Evolutionary conservation across 1,140 invertebrate species (phyloP), one percentile per base, ranked within the genome.

Genomic region (Euura lappo): DNA sequence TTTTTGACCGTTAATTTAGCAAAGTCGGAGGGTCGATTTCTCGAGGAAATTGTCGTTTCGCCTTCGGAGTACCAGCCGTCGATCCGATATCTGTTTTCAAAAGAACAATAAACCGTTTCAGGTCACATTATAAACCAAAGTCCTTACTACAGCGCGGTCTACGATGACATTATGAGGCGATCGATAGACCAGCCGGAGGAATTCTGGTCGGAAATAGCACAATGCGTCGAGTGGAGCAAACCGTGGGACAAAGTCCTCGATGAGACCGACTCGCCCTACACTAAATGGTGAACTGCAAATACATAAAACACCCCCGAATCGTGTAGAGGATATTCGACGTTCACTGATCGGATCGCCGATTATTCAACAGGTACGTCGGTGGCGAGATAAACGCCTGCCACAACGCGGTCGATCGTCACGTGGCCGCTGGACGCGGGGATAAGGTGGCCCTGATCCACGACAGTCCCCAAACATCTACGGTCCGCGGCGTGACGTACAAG

Each of bases 341-440:
- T 28, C 28, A 28, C 1, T 28, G 28, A 28, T 28, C 28, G 28
- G 28, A 28, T 28, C 28, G 28, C 0, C 28, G 28, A 28, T 28
- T 28, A 28, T 28, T 44, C 45, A 3, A 28, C 72, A 95, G 94
- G 94, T 97, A 94, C 89, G 91, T 93, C 1, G 96, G 95, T 2
- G 97, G 96, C 4, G 93, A 98, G 87, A 83, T 98, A 79, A 98
- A 97, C 78, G 95, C 96, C 1, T 97, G 96, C 83, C 95, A 97
- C 89, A 98, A 98, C 87, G 94, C 96, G 1, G 87, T 98, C 2
- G 97, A 99, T 83, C 89, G 96, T 5, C 97, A 98, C 87, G 94
- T 98, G 1, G 89, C 90, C 10, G 91, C 90, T 0, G 96, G 96
- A 1, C 88, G 90, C 5, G 96, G 96, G 0, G 90, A 93, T 2